Evolutionary conservation across 2,888 invertebrate genomes (phyloP).

Genomic region (Aphrophora alni): DNA sequence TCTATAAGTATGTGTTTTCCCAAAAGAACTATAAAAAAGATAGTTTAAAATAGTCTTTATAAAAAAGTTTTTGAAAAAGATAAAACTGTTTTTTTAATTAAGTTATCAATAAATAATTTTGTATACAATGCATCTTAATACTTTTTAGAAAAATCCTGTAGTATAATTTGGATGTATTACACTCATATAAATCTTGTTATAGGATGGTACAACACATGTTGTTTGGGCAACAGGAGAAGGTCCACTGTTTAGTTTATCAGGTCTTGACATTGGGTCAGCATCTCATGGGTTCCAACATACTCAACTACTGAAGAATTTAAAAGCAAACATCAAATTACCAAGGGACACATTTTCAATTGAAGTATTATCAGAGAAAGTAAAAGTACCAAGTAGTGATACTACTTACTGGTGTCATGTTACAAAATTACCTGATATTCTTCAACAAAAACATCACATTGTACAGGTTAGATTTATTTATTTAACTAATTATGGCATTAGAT

Average conservation of each 20-base stretch:
- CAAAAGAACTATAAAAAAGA: too few species aligned
- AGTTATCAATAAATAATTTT: too few species aligned
- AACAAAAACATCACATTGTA: constrained; percentile 73
- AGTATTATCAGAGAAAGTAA: constrained; percentile 68
- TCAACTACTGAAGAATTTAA: constrained; percentile 67
- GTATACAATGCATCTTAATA: too few species aligned
- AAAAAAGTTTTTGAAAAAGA: too few species aligned
- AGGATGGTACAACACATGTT: constrained; percentile 90
- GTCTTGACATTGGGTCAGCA: constrained; percentile 66
- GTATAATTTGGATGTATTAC: not conserved
- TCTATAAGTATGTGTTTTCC: too few species aligned
- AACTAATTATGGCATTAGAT: too few species aligned
- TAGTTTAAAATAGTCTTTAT: too few species aligned
- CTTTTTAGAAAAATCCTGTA: too few species aligned
- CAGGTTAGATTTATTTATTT: constrained; percentile 64
- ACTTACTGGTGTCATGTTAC: constrained; percentile 97
- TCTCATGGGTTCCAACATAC: constrained; percentile 78
- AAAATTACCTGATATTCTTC: constrained; percentile 73
- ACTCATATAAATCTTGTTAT: constrained; percentile 27
- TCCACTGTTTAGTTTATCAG: constrained; percentile 70
- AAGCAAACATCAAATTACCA: constrained; percentile 54
- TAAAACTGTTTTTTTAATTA: too few species aligned
- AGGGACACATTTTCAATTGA: constrained; percentile 64
- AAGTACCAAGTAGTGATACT: constrained; percentile 85
- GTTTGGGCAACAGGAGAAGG: constrained; percentile 85